Conservation (phyloP, 2,797 vertebrate species). For the Alectoris magna region DNA sequence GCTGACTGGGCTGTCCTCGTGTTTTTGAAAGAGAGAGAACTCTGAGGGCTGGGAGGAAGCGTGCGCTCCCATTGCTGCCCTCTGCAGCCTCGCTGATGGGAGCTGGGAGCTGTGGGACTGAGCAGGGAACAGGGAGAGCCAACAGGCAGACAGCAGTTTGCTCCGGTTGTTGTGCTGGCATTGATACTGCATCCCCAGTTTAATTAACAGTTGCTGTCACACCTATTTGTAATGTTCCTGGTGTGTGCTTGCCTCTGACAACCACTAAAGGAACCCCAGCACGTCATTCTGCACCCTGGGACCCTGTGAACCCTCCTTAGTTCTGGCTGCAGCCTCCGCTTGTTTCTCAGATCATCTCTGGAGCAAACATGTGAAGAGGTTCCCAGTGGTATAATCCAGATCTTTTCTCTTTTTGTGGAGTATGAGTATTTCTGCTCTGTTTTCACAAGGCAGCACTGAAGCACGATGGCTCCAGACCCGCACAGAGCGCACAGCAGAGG, state of each 20-base stretch:
- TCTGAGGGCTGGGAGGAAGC: neutral
- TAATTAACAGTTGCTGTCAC: conserved; percentile 44
- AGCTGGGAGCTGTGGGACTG: neutral
- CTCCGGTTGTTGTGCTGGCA: conserved; percentile 43
- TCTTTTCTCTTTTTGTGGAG: neutral
- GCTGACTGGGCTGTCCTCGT: neutral
- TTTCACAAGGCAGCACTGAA: neutral
- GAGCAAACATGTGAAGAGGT: conserved; percentile 48
- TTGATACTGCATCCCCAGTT: neutral
- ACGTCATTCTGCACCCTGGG: neutral
- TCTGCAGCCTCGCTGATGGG: neutral
- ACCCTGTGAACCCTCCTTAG: neutral
- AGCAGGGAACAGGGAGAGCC: neutral
- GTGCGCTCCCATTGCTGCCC: neutral
- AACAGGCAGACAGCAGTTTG: rapidly evolving
- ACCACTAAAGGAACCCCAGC: neutral
- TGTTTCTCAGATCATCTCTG: neutral
- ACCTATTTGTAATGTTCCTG: neutral
- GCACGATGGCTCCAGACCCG: neutral
- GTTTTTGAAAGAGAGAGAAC: neutral
- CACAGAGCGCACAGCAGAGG: conserved; percentile 11
- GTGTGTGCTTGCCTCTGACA: neutral
- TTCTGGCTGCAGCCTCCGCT: conserved; percentile 13
- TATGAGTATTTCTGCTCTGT: neutral
- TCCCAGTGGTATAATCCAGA: neutral